These are phyloP conservation scores for Gadus macrocephalus DNA, from an alignment of 2,113 vertebrate species.

Conservation along the genomic window DNA sequence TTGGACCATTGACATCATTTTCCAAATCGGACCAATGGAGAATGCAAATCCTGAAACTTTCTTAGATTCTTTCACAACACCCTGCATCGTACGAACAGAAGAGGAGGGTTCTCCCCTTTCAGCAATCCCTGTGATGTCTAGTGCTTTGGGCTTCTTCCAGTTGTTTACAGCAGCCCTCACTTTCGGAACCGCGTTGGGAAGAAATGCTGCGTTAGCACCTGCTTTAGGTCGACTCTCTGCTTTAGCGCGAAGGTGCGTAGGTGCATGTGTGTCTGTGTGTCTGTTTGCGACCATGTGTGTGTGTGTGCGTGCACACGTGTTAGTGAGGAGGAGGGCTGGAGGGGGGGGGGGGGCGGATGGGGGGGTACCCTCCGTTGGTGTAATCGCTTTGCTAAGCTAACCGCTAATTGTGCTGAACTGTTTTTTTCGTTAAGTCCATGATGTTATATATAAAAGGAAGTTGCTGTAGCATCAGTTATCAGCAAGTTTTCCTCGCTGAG, in stretches of 20 bases:
- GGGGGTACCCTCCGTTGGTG: slow-evolving; percentile 30
- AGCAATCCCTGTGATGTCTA: slow-evolving; percentile 8
- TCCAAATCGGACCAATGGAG: no score
- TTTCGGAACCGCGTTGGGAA: slow-evolving; percentile 31
- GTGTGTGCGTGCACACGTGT: no score
- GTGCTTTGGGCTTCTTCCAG: background rate
- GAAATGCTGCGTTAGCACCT: slow-evolving; percentile 36
- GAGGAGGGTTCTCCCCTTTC: slow-evolving; percentile 10
- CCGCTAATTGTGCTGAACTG: slow-evolving; percentile 39
- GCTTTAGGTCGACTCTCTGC: slow-evolving; percentile 31
- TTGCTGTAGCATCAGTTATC: slow-evolving; percentile 27
- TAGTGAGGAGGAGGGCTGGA: no score
- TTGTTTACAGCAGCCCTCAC: slow-evolving; percentile 1
- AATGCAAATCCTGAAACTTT: no score
- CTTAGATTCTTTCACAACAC: background rate
- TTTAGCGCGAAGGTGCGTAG: background rate
- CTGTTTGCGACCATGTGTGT: no score
- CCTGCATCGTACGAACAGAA: background rate
- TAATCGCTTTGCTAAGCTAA: slow-evolving; percentile 52
- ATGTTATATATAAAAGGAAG: no score
- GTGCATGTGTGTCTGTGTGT: no score
- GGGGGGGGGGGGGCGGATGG: background rate
- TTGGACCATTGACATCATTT: no score
- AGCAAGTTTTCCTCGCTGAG: slow-evolving; percentile 17
- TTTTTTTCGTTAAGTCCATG: no score